Evolutionary conservation across 2,888 invertebrate genomes (phyloP).

Genomic region (Tethea ocularis): DNA sequence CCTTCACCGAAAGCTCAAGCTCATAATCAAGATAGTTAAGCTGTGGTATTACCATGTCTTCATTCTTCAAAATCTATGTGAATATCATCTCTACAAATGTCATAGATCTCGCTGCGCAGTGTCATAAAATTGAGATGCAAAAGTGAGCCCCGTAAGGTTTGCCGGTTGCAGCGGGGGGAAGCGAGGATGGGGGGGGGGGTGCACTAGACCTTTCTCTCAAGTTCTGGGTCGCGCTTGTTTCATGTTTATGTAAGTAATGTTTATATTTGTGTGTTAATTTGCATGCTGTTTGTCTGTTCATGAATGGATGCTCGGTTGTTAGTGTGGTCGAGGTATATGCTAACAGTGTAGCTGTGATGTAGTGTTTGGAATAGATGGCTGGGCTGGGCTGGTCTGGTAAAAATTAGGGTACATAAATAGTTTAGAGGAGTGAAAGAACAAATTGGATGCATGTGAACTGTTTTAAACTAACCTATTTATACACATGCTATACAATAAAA

Average conservation of each 20-base stretch:
- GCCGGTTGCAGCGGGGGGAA: conserved; percentile 23
- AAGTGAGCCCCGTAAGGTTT: conserved; percentile 19
- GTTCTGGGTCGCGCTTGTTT: conserved; percentile 70
- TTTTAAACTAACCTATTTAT: too few species aligned
- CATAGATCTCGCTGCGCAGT: conserved; percentile 34
- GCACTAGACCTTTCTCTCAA: conserved; percentile 78
- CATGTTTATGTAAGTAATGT: conserved; percentile 60
- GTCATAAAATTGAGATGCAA: conserved; percentile 59
- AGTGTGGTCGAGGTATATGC: conserved; percentile 3
- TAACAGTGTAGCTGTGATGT: conserved; percentile 17
- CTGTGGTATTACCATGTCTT: too few species aligned
- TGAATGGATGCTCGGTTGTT: conserved; percentile 28
- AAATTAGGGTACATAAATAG: not conserved
- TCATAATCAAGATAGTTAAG: too few species aligned
- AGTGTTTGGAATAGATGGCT: not conserved
- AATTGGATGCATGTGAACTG: too few species aligned
- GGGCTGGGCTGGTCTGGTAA: not conserved
- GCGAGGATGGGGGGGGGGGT: conserved; percentile 25
- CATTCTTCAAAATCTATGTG: too few species aligned
- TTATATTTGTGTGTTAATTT: conserved; percentile 35
- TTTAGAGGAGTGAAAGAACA: not conserved
- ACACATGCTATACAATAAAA: too few species aligned
- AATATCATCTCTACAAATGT: conserved; percentile 36
- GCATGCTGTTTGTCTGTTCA: conserved; percentile 38
- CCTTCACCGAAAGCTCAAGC: too few species aligned